Conservation (phyloP, 2,888 invertebrate species). For the Lasioglossum malachurum region DNA sequence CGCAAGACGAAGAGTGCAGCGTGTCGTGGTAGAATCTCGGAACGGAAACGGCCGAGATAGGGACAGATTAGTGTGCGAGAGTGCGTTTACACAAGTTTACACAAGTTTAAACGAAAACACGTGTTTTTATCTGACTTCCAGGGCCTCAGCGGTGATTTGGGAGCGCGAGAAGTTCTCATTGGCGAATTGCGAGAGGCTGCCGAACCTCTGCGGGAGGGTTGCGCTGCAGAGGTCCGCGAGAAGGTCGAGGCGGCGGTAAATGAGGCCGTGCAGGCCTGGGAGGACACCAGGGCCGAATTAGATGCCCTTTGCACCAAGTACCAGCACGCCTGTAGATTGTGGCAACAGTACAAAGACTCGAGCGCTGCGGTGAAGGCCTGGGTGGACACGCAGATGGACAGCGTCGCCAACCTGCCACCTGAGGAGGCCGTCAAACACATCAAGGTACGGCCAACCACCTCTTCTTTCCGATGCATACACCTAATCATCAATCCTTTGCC, state of each 20-base stretch:
- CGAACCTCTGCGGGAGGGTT: slow-evolving; percentile 89
- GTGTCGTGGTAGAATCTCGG: neutral
- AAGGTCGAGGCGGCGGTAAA: slow-evolving; percentile 91
- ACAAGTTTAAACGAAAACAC: neutral
- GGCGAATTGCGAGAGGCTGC: slow-evolving; percentile 90
- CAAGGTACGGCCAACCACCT: slow-evolving; percentile 87
- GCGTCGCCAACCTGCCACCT: slow-evolving; percentile 89
- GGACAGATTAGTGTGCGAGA: neutral
- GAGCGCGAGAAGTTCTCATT: slow-evolving; percentile 90
- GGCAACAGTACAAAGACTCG: slow-evolving; percentile 93
- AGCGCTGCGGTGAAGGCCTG: slow-evolving; percentile 91
- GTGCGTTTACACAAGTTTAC: neutral
- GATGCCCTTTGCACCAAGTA: slow-evolving; percentile 91
- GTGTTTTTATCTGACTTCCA: slow-evolving; percentile 78
- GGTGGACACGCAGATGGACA: slow-evolving; percentile 91
- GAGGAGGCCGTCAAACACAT: slow-evolving; percentile 90
- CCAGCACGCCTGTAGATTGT: slow-evolving; percentile 92
- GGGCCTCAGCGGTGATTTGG: slow-evolving; percentile 92
- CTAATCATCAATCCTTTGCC: neutral
- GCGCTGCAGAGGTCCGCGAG: slow-evolving; percentile 90
- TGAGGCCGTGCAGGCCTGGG: slow-evolving; percentile 92
- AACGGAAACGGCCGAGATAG: neutral
- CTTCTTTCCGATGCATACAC: neutral
- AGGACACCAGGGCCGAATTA: slow-evolving; percentile 92
- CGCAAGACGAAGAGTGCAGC: neutral